phyloP scores from a whole-genome alignment of 1,140 invertebrate genomes.

The Cydia splendana region DNA sequence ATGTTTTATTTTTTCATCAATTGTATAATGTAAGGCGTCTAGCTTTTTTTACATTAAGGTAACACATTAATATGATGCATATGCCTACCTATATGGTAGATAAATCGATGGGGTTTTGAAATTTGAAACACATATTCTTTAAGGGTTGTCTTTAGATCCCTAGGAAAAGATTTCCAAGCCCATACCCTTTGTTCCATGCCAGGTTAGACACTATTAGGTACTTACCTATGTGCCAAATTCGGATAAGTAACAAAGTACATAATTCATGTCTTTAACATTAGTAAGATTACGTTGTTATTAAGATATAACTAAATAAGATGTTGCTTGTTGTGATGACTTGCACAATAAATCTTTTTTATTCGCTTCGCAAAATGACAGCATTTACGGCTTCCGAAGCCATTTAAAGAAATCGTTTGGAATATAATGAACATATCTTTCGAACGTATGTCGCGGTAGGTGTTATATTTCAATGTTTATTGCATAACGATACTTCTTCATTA shows the following conservation, averaged over 20 bases:
- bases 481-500: conserved; percentile 18
- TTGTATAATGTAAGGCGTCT: neutral
- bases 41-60: neutral
- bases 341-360: conserved; percentile 56
- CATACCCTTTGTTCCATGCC: too few relatives aligned
- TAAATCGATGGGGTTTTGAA: too few relatives aligned
- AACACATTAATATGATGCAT: too few relatives aligned
- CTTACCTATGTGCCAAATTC: too few relatives aligned
- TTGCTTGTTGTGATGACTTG: conserved; percentile 42
- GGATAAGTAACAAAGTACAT: neutral
- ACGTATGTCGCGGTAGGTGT: neutral
- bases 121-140: too few relatives aligned
- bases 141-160: too few relatives aligned
- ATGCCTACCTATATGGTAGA: too few relatives aligned
- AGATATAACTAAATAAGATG: conserved; percentile 41
- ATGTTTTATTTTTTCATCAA: conserved; percentile 1
- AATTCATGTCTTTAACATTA: too few relatives aligned
- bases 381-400: conserved; percentile 48
- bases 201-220: too few relatives aligned
- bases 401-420: conserved; percentile 47
- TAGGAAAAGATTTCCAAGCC: too few relatives aligned
- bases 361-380: conserved; percentile 44
- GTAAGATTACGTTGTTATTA: neutral
- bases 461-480: conserved; percentile 29
- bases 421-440: conserved; percentile 44